phyloP scores from a whole-genome alignment of 2,113 vertebrate genomes.

The Ceyx cyanopectus region DNA sequence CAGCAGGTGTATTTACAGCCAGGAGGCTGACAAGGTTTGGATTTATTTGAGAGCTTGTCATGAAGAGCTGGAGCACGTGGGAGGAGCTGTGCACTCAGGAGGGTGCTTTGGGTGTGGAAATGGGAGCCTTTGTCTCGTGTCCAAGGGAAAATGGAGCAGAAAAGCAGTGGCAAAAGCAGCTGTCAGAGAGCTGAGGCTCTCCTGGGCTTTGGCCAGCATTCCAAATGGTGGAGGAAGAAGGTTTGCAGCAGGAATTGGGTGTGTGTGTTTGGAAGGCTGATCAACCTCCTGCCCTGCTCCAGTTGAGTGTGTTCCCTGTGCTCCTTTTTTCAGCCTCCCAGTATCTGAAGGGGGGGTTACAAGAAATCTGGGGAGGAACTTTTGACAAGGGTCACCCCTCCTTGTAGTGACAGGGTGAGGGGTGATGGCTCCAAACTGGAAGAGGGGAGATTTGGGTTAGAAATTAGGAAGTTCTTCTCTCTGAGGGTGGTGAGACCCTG shows the following conservation, averaged over 20 bases:
- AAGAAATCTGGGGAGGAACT: not conserved
- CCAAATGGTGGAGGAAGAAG: not conserved
- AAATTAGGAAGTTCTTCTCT: not conserved
- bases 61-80: not conserved
- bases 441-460: not conserved
- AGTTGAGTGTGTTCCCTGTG: not conserved
- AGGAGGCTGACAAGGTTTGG: not conserved
- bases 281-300: not conserved
- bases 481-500: not conserved
- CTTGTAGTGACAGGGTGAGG: not conserved
- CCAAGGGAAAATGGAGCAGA: not conserved
- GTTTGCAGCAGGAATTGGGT: not conserved
- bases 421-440: not conserved
- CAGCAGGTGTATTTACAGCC: slow-evolving; percentile 11
- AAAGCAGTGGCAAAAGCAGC: not conserved
- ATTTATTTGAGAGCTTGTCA: not conserved
- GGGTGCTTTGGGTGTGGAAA: not conserved
- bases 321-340: not conserved
- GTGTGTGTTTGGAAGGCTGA: not conserved
- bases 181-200: not conserved
- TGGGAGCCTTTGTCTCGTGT: not conserved
- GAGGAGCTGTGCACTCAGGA: not conserved
- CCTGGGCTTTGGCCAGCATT: not conserved
- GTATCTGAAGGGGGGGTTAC: not conserved
- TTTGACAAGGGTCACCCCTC: not conserved